phyloP scores from a whole-genome alignment of 2,888 invertebrate genomes.

The Strigamia crassipes region DNA sequence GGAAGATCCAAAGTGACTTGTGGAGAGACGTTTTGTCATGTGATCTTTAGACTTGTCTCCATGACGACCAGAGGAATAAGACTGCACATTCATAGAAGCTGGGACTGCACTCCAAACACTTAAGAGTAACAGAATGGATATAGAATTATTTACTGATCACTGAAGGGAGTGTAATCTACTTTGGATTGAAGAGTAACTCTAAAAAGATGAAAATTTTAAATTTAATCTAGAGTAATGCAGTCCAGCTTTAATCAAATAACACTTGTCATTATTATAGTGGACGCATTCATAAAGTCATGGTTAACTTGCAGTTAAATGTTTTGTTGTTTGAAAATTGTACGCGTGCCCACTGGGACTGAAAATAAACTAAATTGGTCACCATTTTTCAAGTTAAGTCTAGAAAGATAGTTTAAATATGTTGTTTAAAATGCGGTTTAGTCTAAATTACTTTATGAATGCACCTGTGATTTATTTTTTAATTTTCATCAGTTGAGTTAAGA shows the following conservation, averaged over 20 bases:
- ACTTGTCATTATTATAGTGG: not conserved
- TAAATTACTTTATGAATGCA: no score
- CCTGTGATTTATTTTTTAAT: no score
- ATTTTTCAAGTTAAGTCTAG: no score
- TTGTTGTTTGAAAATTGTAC: no score
- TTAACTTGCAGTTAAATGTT: no score
- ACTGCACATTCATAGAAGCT: not conserved
- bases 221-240: not conserved
- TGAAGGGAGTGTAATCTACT: not conserved
- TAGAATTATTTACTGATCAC: constrained; percentile 19
- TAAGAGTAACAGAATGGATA: not conserved
- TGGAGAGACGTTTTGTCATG: constrained; percentile 40
- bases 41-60: constrained; percentile 5
- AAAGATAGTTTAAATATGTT: no score
- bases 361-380: no score
- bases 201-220: not conserved
- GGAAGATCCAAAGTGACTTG: constrained; percentile 22
- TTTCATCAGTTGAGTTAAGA: no score
- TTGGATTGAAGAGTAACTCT: not conserved
- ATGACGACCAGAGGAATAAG: not conserved
- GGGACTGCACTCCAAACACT: not conserved
- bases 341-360: no score
- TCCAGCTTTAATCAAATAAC: not conserved
- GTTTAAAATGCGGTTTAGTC: no score
- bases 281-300: no score